phyloP scores from a whole-genome alignment of 2,113 vertebrate species.

The Catharus bicknelli region DNA sequence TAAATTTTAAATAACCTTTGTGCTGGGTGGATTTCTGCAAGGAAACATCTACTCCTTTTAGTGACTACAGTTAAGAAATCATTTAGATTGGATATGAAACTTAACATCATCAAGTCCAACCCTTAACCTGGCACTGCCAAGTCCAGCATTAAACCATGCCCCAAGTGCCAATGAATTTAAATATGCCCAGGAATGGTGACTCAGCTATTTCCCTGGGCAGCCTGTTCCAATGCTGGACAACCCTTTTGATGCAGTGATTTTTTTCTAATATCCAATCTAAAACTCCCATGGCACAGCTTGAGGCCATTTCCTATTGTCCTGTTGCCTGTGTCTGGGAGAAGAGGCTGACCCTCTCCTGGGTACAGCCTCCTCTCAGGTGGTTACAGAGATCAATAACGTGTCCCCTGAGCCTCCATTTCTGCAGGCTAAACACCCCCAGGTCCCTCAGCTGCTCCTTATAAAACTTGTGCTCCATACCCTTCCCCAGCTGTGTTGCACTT shows the following conservation, averaged over 20 bases:
- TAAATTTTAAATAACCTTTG: neutral
- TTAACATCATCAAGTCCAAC: neutral
- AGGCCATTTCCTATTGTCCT: neutral
- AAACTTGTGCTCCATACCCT: neutral
- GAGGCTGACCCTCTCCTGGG: fast-evolving
- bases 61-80: neutral
- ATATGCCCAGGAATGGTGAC: neutral
- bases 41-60: neutral
- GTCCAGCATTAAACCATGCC: neutral
- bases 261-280: neutral
- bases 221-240: neutral
- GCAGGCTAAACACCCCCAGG: neutral
- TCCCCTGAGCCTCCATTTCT: neutral
- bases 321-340: neutral
- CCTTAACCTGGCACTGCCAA: neutral
- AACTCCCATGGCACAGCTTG: fast-evolving
- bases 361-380: neutral
- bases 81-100: neutral
- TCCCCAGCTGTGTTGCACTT: neutral
- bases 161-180: neutral
- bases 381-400: fast-evolving
- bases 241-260: neutral
- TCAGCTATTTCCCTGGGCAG: neutral
- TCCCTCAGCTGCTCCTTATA: neutral
- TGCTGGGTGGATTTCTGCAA: neutral